Base-by-base conservation (phyloP, 2,888 invertebrate genomes). In the Tinea semifulvella region DNA sequence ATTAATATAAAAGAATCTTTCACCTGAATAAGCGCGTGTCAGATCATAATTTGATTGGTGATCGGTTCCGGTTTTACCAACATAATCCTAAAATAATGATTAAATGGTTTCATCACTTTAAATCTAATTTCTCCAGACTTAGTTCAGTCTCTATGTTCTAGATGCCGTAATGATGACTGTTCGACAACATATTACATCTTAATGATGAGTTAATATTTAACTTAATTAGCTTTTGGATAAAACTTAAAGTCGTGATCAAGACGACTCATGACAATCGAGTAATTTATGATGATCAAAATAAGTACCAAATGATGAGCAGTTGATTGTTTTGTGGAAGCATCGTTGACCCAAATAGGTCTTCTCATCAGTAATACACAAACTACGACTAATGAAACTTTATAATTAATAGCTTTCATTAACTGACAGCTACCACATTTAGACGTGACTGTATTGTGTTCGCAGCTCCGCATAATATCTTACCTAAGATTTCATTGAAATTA, bases 291-390 rank as follows among this genome's bases (percentile, higher is more conserved):
- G 14, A 36, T 36, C 14, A 2, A 36, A 18, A 10, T 40, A 20
- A 40, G 11, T 22, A 18, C 20, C 22, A 22, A 40, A 40, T 13
- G 40, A 40, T 22, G 40, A 40, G 11, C 40, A 36, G 17, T 22
- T 42, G 46, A 48, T 53, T 60, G 58, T 58, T 59, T 57, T 7
- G 61, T 56, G 60, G 40, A 22, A 65, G 63, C 65, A 66, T 66
- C 67, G 61, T 65, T 71, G 69, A 72, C 70, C 73, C 47, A 63
- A 58, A 69, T 65, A 61, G 46, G 52, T 48, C 49, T 56, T 55
- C 55, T 52, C 56, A 60, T 58, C 51, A 53, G 54, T 56, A 55
- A 61, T 61, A 54, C 63, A 55, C 54, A 60, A 65, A 64, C 58
- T 60, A 56, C 45, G 17, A 14, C 57, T 65, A 64, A 65, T 65